Base-by-base conservation (phyloP, 1,140 invertebrate genomes). In the Patella vulgata region DNA sequence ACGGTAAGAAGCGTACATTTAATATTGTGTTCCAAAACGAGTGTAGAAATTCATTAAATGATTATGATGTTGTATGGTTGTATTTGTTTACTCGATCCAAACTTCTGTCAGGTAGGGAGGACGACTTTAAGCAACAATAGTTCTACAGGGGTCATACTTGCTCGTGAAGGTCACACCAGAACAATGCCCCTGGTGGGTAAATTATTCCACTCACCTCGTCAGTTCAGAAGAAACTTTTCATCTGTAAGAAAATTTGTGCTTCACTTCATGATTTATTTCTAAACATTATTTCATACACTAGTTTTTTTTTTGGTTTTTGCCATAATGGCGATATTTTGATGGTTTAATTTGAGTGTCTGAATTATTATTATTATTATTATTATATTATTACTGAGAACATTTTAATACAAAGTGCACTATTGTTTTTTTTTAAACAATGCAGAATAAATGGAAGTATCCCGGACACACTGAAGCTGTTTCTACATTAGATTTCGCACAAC, bases 141-240 rank as follows among this genome's bases (percentile, higher is more conserved):
- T 3, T n/a, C 28, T 8, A 56, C 42, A 56, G 40, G 11, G 40
- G 25, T 19, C 21, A 23, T 36, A 59, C 47, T 47, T 48, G 58
- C 58, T 47, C 58, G 46, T 59, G 62, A 39, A 43, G 43, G 62
- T 64, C 55, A 64, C 62, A 64, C 62, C 62, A 54, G 48, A 30
- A 36, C 58, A 64, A 48, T 55, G 62, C 62, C 55, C 53, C 58
- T 59, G 58, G 47, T 59, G 58, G 39, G 46, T 59, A 59, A 46
- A 59, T 43, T 39, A 48, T 59, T 48, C 58, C 50, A 61, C 59
- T 68, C 59, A 68, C 59, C 59, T 68, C 59, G 12, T 73, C 65
- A 75, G 65, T 75, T 69, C 62, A 75, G 73, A 56, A 75, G 73
- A 65, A 75, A 75, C 52, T 64, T 75, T 68, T 75, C 73, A 68